phyloP scores from a whole-genome alignment of 53 echinoderm and acorn worm species.

The Holothuria leucospilota region DNA sequence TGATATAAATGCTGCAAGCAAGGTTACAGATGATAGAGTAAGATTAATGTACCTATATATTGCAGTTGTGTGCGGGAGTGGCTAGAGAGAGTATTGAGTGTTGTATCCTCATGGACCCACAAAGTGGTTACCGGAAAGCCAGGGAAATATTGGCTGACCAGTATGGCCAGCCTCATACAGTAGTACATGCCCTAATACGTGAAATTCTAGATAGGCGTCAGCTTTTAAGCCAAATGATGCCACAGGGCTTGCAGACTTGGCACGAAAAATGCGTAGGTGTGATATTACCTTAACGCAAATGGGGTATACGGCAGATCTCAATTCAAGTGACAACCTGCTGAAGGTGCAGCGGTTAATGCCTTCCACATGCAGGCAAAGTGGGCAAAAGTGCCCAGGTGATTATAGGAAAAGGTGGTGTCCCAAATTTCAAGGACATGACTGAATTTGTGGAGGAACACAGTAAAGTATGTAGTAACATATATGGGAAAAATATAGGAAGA shows the following conservation, averaged over 20 bases:
- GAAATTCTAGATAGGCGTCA: constrained; percentile 48
- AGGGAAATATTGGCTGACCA: constrained; percentile 40
- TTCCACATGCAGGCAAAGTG: constrained; percentile 52
- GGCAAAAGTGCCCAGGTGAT: constrained; percentile 57
- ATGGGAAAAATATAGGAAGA: constrained; percentile 6
- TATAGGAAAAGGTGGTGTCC: constrained; percentile 11
- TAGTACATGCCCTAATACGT: constrained; percentile 24
- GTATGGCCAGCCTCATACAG: constrained; percentile 50
- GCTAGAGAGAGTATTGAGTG: constrained; percentile 58
- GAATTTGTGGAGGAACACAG: constrained; percentile 47
- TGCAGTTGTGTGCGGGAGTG: constrained; percentile 53
- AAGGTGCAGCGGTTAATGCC: constrained; percentile 61
- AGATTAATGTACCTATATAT: constrained; percentile 47
- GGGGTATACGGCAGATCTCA: constrained; percentile 53
- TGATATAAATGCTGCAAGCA: constrained; percentile 21
- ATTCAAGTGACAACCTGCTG: constrained; percentile 51
- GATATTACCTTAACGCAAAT: constrained; percentile 55
- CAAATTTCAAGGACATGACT: constrained; percentile 53
- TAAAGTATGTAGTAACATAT: constrained; percentile 30
- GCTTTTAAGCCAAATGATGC: constrained; percentile 58
- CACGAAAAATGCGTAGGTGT: constrained; percentile 61
- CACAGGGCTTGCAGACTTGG: constrained; percentile 41
- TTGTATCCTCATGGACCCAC: constrained; percentile 39
- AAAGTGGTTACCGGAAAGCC: constrained; percentile 31
- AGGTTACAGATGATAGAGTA: constrained; percentile 29